Evolutionary conservation across 2,888 invertebrate species (phyloP), one percentile per base, ranked within the genome.

Genomic region (Scaptodrosophila latifasciaeformis): DNA sequence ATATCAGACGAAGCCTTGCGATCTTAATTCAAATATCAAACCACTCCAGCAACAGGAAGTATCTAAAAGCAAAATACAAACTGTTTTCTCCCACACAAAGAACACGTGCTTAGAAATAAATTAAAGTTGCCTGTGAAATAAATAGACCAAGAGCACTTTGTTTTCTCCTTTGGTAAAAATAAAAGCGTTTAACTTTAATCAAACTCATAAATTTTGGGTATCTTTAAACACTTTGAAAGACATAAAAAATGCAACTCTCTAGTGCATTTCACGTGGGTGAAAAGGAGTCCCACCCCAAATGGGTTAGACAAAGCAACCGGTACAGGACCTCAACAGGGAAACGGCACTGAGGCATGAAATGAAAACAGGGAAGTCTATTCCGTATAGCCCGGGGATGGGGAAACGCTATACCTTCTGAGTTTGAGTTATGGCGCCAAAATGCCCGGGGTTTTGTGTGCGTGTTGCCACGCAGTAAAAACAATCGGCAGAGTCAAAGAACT

Each of bases 221-320:
- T 64, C 31, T 18, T 12, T 15, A 7, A 76, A 76, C 77, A 76
- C 74, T 75, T 77, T 54, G 67, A 62, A 68, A 62, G 60, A 56
- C 63, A 70, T 70, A 65, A 74, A 37, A 76, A 74, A 61, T 68
- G 69, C 77, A 74, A 74, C 68, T 77, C 62, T 54, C 63, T 50
- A 49, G 31, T 56, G 19, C 54, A 49, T 46, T 51, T 46, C 52
- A 55, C 18, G 47, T 37, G 39, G 15, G 29, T 15, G n/a, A 30
- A 12, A 3, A 44, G 37, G 35, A 2, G n/a, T 12, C 24, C 27
- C 18, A 39, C 37, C 10, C 24, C 48, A n/a, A 10, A 7, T 64
- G 60, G 47, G 63, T 51, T 65, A 39, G 49, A 39, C 35, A 65
- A 37, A 24, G 47, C 27, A 30, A 53, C 42, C 24, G 18, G 18